These are phyloP conservation scores for Acinonyx jubatus DNA, from an alignment of 2,113 vertebrate species.

Conservation along the genomic window DNA sequence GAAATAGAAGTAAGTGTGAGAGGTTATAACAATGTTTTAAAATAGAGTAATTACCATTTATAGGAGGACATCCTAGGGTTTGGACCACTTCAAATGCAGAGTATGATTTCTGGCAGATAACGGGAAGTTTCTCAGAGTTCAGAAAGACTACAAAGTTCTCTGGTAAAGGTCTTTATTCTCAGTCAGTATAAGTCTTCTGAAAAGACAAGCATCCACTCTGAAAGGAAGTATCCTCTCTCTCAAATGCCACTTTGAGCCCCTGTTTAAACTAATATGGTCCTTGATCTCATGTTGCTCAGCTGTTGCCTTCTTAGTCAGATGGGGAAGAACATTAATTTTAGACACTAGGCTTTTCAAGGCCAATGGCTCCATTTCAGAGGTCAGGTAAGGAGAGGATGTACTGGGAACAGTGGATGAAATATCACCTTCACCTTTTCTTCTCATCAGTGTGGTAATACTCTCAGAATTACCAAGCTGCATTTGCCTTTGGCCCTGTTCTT, in stretches of 20 bases:
- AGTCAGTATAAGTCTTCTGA: not conserved
- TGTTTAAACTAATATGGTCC: conserved; percentile 65
- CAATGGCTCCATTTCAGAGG: conserved; percentile 77
- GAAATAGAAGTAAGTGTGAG: not conserved
- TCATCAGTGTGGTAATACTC: not conserved
- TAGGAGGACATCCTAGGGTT: conserved; percentile 51
- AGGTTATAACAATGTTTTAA: not conserved
- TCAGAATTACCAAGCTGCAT: not conserved
- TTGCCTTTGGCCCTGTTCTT: not conserved
- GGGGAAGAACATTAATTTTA: conserved; percentile 77
- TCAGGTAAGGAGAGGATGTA: conserved; percentile 74
- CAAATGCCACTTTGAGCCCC: conserved; percentile 59
- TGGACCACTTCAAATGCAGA: not conserved
- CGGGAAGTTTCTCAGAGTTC: conserved; percentile 1
- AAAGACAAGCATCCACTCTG: conserved; percentile 26
- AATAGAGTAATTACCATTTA: conserved; percentile 57
- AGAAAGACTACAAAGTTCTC: not conserved
- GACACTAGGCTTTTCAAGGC: conserved; percentile 64
- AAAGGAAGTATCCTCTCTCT: conserved; percentile 62
- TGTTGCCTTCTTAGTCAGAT: conserved; percentile 73
- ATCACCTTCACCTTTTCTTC: conserved; percentile 45
- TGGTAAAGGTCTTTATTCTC: not conserved
- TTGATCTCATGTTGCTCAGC: conserved; percentile 77
- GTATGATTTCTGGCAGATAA: not conserved
- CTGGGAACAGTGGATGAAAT: conserved; percentile 40